These are phyloP conservation scores for Odontophorus gujanensis DNA, from an alignment of 2,113 vertebrate genomes.

Conservation along the genomic window DNA sequence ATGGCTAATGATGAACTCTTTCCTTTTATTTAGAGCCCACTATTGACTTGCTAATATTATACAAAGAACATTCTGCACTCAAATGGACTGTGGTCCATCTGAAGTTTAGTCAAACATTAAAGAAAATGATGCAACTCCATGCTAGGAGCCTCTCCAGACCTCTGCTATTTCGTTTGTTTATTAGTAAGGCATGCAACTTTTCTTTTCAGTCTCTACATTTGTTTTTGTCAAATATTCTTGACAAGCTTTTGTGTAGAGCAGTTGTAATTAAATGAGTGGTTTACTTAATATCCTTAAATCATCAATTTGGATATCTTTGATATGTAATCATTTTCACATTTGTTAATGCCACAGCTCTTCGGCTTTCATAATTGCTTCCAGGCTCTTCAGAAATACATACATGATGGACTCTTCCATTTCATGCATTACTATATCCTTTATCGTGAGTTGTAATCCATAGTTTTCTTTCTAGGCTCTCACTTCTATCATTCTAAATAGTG, in stretches of 20 bases:
- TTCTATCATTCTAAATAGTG: neutral
- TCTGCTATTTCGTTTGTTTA: slow-evolving; percentile 34
- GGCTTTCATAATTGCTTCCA: slow-evolving; percentile 36
- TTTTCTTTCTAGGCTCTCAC: neutral
- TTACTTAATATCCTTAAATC: slow-evolving; percentile 46
- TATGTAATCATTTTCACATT: neutral
- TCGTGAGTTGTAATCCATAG: neutral
- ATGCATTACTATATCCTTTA: neutral
- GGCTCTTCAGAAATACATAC: slow-evolving; percentile 3
- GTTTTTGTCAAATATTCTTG: neutral
- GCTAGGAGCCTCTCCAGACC: slow-evolving; percentile 30
- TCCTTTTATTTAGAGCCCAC: slow-evolving; percentile 39
- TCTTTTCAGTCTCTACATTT: neutral
- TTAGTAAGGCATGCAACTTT: neutral
- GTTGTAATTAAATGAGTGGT: slow-evolving; percentile 28
- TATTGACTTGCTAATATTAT: neutral
- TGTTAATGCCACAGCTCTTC: slow-evolving; percentile 27
- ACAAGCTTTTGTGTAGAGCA: neutral
- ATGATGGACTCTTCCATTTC: neutral
- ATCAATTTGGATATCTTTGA: neutral
- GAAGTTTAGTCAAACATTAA: slow-evolving; percentile 23
- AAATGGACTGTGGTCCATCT: neutral
- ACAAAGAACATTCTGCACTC: slow-evolving; percentile 25
- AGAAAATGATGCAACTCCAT: slow-evolving; percentile 13
- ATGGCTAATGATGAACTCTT: slow-evolving; percentile 33